Evolutionary conservation across 2,888 invertebrate genomes (phyloP), one percentile per base, ranked within the genome.

Genomic region (Pterostichus madidus): DNA sequence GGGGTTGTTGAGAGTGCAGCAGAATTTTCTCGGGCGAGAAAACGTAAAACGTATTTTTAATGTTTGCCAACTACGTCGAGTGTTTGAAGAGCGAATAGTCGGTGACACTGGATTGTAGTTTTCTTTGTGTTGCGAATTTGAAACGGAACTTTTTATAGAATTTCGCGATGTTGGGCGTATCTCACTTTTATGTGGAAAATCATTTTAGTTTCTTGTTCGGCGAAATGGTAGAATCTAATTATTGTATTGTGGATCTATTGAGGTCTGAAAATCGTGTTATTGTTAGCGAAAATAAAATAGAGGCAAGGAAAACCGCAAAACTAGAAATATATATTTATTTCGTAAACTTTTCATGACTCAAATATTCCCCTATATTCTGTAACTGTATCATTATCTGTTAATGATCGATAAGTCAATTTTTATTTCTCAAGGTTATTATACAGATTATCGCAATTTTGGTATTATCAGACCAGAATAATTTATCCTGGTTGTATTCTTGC

Each of bases 21-120:
- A 49, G 39, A 39, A 39, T 39, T 35, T 11, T 32, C 64, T 13
- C 32, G 35, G 39, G 32, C n/a, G n/a, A 46, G 15, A 39, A 73
- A 75, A 49, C 46, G 44, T 46, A 15, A 73, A 73, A 73, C 75
- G 75, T 75, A 75, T 75, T 75, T 75, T 75, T 75, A 75, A 75
- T 75, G 75, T 75, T 75, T 75, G 46, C 49, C 75, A 75, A 75
- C 75, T 75, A 75, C 17, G 49, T 75, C 52, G 24, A 75, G 75
- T 52, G 52, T 75, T 75, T 75, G 64, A 64, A 64, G 64, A 64
- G 64, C 31, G 64, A 64, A 39, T 64, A 64, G 64, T 64, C 64
- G 7, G 64, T 61, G 61, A 61, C 61, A 61, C 32, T 61, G 61
- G 32, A 64, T 35, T 64, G 64, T 64, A 64, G 64, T 64, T 64